A percentile compares a stretch with the other conserved stretches of the same genome.
Conservation (phyloP, 92 coral and sea anemone genomes). For the Porites divaricata region DNA sequence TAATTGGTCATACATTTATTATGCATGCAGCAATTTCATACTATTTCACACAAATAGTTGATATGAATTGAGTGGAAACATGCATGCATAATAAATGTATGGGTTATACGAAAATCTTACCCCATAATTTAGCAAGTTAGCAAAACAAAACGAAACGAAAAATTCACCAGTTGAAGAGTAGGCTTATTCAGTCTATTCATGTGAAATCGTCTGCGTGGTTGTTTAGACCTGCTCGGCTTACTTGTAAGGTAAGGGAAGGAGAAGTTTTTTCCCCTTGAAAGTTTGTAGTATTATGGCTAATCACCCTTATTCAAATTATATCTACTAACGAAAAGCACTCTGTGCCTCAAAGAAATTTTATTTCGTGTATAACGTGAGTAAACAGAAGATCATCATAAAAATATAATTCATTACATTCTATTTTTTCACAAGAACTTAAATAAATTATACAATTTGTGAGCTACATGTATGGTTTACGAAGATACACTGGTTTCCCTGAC, state of each 20-base stretch:
- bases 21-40: too few relatives aligned
- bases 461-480: background rate
- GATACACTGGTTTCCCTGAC: background rate
- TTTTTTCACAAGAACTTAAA: slow-evolving; percentile 19
- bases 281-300: background rate
- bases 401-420: slow-evolving; percentile 22
- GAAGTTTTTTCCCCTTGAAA: background rate
- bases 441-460: slow-evolving; percentile 9
- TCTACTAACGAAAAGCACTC: background rate
- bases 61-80: too few relatives aligned
- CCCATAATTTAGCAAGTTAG: too few relatives aligned
- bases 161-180: too few relatives aligned
- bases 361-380: slow-evolving; percentile 3
- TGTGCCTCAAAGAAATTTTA: background rate
- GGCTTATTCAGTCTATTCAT: background rate
- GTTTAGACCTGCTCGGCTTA: background rate
- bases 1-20: too few relatives aligned
- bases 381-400: slow-evolving; percentile 4
- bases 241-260: too few relatives aligned
- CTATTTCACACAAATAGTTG: too few relatives aligned
- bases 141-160: too few relatives aligned
- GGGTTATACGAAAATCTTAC: too few relatives aligned
- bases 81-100: too few relatives aligned
- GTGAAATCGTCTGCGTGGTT: too few relatives aligned
- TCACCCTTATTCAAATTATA: background rate